Evolutionary conservation across 2,113 vertebrate species (phyloP).

Genomic region (Thomomys bottae): DNA sequence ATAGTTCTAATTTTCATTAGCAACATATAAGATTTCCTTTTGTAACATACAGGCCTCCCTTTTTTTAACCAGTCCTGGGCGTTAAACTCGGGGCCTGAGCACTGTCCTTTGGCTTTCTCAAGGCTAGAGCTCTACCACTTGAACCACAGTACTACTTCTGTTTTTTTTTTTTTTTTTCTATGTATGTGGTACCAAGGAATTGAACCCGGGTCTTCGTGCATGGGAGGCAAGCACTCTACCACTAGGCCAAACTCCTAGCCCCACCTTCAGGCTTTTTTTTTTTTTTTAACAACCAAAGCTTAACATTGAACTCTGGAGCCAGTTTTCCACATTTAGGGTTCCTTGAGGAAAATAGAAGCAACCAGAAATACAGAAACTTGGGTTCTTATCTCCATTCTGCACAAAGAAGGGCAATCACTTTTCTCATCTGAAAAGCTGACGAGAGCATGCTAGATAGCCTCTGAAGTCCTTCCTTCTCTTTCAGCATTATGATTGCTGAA

Average conservation of each 20-base stretch:
- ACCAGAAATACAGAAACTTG: background rate
- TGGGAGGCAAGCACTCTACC: no score
- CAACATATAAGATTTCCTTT: background rate
- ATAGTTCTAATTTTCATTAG: conserved; percentile 7
- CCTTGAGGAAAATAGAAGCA: background rate
- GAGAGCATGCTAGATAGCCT: background rate
- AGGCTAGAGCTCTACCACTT: no score
- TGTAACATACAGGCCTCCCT: background rate
- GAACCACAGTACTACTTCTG: no score
- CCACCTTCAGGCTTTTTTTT: no score
- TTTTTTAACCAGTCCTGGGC: no score
- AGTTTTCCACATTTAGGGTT: background rate
- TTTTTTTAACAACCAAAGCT: background rate
- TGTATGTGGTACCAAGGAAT: no score
- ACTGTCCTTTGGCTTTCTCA: no score
- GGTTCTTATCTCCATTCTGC: background rate
- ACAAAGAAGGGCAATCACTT: background rate
- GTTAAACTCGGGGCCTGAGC: no score
- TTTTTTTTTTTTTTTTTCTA: no score
- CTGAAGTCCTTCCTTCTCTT: background rate
- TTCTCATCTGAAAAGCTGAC: background rate
- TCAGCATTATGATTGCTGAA: background rate
- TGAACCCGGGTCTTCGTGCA: no score
- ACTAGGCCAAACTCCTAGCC: no score
- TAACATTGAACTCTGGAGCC: background rate